Conservation (phyloP, 1,140 invertebrate species). For the Maconellicoccus hirsutus region DNA sequence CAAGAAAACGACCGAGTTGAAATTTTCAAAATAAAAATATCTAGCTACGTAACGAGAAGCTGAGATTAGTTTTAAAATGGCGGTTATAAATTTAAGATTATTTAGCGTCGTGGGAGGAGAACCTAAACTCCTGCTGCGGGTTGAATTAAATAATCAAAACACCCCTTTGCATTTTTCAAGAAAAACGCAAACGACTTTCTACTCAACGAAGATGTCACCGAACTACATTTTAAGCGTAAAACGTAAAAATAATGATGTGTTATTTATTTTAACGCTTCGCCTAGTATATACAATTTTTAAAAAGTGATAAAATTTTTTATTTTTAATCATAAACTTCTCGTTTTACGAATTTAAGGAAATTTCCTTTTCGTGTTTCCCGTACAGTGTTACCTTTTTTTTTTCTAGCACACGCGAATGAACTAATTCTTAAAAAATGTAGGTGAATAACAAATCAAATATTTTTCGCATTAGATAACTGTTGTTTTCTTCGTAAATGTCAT, state of each 20-base stretch:
- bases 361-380: too few species aligned
- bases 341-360: neutral
- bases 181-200: neutral
- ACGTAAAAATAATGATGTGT: neutral
- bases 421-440: too few species aligned
- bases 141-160: conserved; percentile 1
- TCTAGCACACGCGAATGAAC: too few species aligned
- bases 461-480: too few species aligned
- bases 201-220: neutral
- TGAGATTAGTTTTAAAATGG: conserved; percentile 4
- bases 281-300: neutral
- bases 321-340: neutral
- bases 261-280: neutral
- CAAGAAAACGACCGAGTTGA: neutral
- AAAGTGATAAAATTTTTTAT: neutral
- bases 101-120: neutral
- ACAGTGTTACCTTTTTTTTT: too few species aligned
- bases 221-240: neutral
- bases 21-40: neutral
- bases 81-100: neutral
- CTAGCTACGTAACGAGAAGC: neutral
- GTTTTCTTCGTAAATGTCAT: too few species aligned
- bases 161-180: conserved; percentile 8
- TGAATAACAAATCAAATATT: too few species aligned
- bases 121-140: neutral